Base-by-base conservation (phyloP, 1,140 invertebrate genomes). In the Philopotamus ludificatus region DNA sequence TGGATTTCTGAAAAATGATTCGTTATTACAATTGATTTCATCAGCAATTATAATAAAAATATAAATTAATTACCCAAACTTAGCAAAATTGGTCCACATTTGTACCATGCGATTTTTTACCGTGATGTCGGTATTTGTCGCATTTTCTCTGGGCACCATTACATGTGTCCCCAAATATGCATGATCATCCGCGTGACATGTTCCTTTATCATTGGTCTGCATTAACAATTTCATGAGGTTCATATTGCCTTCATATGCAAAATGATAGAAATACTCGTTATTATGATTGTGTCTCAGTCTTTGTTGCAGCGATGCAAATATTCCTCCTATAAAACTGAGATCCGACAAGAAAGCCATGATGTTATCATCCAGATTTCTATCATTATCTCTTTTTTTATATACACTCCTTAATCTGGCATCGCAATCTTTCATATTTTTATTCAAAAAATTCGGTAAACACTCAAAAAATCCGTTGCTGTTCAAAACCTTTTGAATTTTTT, bases 71-170 rank as follows among this genome's bases (percentile, higher is more conserved):
- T 62, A 82, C 81, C 81, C 77, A 71, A 71, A 77, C 73, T 76
- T 81, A n/a, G 80, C 80, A 67, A 83, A 83, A 64, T 82, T 79
- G 3, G 79, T 77, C 81, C 81, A 83, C 76, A 83, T 75, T 12
- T 70, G 63, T 7, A 75, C 73, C 69, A 83, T 75, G 55, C 74
- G 73, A 22, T 78, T 61, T 50, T 71, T 65, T 0, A 80, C 73
- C 7, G 72, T 22, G 49, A 69, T 68, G 66, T 81, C 79, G 0
- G 65, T 72, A 3, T 74, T 73, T 25, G 74, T 70, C 3, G 49
- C 63, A n/a, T 71, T 49, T 0, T 49, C 63, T 16, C 55, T 55
- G 4, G 72, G 64, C 1, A 80, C 60, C 25, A 70, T 59, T 12
- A 68, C 55, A 54, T 60, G 69, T 61, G 73, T 76, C 10, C 75